phyloP scores from a whole-genome alignment of 1,140 invertebrate species.

The Papilio xuthus region DNA sequence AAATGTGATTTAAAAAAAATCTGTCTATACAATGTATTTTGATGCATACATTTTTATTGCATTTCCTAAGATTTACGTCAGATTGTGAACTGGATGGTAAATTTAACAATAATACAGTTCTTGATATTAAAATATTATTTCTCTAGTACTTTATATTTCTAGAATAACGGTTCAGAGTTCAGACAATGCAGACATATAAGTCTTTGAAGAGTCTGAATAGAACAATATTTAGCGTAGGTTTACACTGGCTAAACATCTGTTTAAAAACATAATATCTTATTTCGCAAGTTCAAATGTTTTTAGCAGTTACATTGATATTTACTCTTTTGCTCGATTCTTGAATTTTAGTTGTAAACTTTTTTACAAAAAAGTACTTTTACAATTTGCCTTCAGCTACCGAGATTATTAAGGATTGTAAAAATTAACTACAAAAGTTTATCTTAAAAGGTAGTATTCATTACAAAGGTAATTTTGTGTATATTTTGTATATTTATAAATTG shows the following conservation, averaged over 20 bases:
- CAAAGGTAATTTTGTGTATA: background rate
- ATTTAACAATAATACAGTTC: background rate
- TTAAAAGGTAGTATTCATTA: background rate
- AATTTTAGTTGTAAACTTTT: too few relatives aligned
- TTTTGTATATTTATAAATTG: background rate
- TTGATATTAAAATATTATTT: background rate
- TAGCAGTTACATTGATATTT: too few relatives aligned
- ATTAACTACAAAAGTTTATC: background rate
- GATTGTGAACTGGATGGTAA: background rate
- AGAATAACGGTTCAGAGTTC: background rate
- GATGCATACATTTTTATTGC: background rate
- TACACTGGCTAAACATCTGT: background rate
- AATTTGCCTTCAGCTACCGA: too few relatives aligned
- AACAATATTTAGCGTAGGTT: background rate
- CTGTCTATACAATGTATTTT: too few relatives aligned
- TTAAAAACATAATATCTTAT: background rate
- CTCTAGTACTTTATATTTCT: background rate
- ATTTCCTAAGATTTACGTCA: background rate
- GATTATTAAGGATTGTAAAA: too few relatives aligned
- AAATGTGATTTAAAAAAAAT: too few relatives aligned
- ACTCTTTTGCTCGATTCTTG: too few relatives aligned
- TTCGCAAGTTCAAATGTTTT: too few relatives aligned
- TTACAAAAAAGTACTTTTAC: too few relatives aligned
- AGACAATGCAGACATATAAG: background rate
- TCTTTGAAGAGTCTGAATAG: background rate